A percentile compares a stretch with the other conserved stretches of the same genome.
These are phyloP conservation scores for Buphagus erythrorhynchus DNA, from an alignment of 2,797 vertebrate genomes.

Conservation along the genomic window DNA sequence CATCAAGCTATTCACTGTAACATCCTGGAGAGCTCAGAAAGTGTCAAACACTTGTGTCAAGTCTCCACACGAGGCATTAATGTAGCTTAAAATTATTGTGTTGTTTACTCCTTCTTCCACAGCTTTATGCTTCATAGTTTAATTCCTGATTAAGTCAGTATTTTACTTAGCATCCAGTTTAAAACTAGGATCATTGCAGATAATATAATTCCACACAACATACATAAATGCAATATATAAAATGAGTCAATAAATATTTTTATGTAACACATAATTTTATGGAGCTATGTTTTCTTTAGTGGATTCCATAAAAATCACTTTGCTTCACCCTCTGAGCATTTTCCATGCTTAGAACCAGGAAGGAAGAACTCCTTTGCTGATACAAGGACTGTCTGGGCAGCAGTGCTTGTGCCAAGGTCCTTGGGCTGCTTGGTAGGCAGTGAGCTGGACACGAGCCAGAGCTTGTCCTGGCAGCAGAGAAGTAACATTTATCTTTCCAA, in stretches of 20 bases:
- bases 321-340: neutral
- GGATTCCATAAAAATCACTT: neutral
- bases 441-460: fast-evolving
- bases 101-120: neutral
- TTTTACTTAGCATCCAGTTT: neutral
- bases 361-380: neutral
- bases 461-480: neutral
- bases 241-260: neutral
- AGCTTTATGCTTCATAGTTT: neutral
- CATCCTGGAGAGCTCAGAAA: neutral
- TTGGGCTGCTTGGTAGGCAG: neutral
- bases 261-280: neutral
- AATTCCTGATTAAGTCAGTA: neutral
- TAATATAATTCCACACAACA: neutral
- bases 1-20: neutral
- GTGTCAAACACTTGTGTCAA: neutral
- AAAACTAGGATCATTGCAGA: neutral
- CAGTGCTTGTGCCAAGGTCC: neutral
- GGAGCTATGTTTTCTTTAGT: neutral
- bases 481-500: neutral
- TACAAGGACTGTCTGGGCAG: neutral
- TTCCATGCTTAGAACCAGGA: neutral
- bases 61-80: neutral
- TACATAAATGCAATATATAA: neutral
- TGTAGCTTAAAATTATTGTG: neutral